Base-by-base conservation (phyloP, 2,888 invertebrate genomes). In the Atethmia centrago region DNA sequence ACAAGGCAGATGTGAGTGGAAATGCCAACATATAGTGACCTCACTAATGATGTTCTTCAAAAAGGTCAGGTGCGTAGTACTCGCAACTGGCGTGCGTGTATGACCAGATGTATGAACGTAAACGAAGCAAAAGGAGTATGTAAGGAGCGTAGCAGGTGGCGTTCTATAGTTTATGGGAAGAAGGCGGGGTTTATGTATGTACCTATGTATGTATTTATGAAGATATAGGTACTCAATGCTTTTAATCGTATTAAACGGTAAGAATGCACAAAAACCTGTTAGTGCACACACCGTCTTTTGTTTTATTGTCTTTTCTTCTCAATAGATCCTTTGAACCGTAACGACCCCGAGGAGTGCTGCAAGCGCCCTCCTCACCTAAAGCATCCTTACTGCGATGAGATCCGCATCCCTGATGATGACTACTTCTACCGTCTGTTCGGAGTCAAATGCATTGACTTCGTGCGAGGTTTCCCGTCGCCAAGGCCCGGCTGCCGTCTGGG, bases 271-370 rank as follows among this genome's bases (percentile, higher is more conserved):
- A 28, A 40, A 19, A 25, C 16, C 47, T 56, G 21, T 3, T 42
- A 55, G 53, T 62, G 49, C 77, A 77, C 49, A 77, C 49, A 70
- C 61, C 77, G 71, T 77, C 78, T 76, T 51, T 71, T 77, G 76
- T 78, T 76, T 78, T 71, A 76, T 77, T 56, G 7, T 70, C 12
- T 58, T 53, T 25, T 86, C 76, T 69, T 82, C 88, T 87, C 42
- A 91, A 98, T 91, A 98, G 99, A 99, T 95, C 97, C 98, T 5
- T 94, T 97, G 85, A 98, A 98, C 94, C 97, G 98, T 85, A 99
- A 99, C 93, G 99, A 99, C 93, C 98, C 98, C 3, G 98, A 99
- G 92, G 98, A 98, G 92, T 99, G 99, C 92, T 99, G 99, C 94
- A 97, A 98, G 90, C 97, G 98, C 36, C 98, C 98, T 0, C 97